Percentiles rank a stretch among this genome's conserved stretches.
Evolutionary conservation across 2,797 vertebrate genomes (phyloP).

Genomic region (Centropyge bicolor): DNA sequence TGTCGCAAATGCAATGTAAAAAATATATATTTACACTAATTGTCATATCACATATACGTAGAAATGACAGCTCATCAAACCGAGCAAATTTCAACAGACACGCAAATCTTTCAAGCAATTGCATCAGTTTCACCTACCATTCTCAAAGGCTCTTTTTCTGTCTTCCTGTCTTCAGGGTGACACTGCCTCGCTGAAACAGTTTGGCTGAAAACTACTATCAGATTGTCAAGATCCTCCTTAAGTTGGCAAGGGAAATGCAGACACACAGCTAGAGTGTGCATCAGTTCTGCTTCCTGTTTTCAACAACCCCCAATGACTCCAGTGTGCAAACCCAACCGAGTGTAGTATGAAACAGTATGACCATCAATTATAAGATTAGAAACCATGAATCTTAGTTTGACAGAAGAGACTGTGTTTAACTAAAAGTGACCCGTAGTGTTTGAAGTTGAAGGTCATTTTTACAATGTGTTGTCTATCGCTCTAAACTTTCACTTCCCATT

Average conservation of each 20-base stretch:
- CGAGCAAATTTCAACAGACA: conserved; percentile 10
- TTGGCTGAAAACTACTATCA: conserved; percentile 55
- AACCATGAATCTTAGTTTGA: neutral
- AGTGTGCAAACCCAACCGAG: neutral
- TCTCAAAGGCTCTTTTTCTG: conserved; percentile 50
- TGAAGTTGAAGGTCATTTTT: neutral
- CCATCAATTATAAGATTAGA: neutral
- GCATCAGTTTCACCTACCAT: conserved; percentile 79
- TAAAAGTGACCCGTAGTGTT: neutral
- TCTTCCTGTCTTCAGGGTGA: conserved; percentile 45
- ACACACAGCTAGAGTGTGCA: neutral
- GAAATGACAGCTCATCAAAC: conserved; percentile 11
- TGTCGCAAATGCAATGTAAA: conserved; percentile 15
- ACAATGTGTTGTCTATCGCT: neutral
- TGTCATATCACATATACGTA: neutral
- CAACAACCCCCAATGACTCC: neutral
- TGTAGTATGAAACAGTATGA: neutral
- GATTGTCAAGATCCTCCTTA: conserved; percentile 56
- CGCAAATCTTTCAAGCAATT: conserved; percentile 47
- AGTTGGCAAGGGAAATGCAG: conserved; percentile 27
- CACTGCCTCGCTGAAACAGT: conserved; percentile 41
- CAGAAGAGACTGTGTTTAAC: neutral
- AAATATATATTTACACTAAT: neutral
- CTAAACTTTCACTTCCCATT: conserved; percentile 38
- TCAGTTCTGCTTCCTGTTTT: conserved; percentile 61